These are phyloP conservation scores for Stenopsyche tienmushanensis DNA, from an alignment of 1,140 invertebrate genomes.

Conservation along the genomic window DNA sequence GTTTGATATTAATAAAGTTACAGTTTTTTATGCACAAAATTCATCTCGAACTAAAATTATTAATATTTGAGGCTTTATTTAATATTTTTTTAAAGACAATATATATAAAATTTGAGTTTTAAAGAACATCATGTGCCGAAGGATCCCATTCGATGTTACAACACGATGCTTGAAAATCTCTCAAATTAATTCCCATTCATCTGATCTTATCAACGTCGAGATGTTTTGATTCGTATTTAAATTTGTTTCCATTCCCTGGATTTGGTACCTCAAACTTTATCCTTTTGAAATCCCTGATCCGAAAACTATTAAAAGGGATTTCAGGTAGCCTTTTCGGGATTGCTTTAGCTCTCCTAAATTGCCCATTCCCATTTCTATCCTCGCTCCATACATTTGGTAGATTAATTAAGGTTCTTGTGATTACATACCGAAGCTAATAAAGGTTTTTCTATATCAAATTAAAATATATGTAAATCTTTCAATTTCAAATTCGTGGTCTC, in stretches of 20 bases:
- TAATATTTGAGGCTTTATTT: too few relatives aligned
- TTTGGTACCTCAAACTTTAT: conserved; percentile 12
- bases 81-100: too few relatives aligned
- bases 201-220: conserved; percentile 11
- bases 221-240: conserved; percentile 31
- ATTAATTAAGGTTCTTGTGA: conserved; percentile 22
- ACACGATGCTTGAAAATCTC: not conserved
- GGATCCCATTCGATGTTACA: too few relatives aligned
- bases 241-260: conserved; percentile 19
- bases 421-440: not conserved
- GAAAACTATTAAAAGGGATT: conserved; percentile 36
- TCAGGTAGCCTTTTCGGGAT: conserved; percentile 25
- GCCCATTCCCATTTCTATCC: not conserved
- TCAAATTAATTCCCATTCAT: not conserved
- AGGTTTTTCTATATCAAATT: too few relatives aligned
- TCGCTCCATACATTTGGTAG: not conserved
- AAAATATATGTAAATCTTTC: too few relatives aligned
- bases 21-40: too few relatives aligned
- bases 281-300: conserved; percentile 36
- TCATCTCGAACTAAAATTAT: too few relatives aligned
- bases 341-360: not conserved
- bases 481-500: too few relatives aligned
- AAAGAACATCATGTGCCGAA: too few relatives aligned
- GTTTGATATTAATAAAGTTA: too few relatives aligned
- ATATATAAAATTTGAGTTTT: too few relatives aligned